Conservation (phyloP, 64 coral and sea anemone species). For the Pocillopora damicornis region DNA sequence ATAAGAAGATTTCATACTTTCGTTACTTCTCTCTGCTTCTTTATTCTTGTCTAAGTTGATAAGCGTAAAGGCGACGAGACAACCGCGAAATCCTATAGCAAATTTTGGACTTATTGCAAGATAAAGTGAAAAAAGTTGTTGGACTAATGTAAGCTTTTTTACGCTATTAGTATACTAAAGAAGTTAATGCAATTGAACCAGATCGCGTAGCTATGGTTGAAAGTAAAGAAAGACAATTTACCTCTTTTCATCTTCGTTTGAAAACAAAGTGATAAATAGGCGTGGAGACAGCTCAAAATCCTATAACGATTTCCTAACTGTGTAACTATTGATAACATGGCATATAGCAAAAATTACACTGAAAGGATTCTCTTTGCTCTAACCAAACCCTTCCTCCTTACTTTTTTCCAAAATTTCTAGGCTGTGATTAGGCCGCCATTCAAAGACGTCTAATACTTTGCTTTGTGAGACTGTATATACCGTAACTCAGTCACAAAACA, state of each 20-base stretch:
- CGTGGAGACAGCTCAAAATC: not conserved
- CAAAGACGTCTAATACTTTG: not conserved
- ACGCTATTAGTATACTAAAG: too few relatives aligned
- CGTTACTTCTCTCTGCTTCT: not conserved
- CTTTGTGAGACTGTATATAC: not conserved
- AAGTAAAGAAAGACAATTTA: too few relatives aligned
- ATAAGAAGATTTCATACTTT: slow-evolving; percentile 2
- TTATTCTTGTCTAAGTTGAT: not conserved
- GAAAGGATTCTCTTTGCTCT: too few relatives aligned
- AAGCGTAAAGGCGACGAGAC: not conserved
- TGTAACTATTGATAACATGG: not conserved
- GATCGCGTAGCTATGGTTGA: too few relatives aligned
- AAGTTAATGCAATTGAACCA: too few relatives aligned
- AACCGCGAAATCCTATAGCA: not conserved
- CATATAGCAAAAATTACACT: too few relatives aligned
- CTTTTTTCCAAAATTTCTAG: not conserved
- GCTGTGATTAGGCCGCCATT: too few relatives aligned
- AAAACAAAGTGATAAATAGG: too few relatives aligned
- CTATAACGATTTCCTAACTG: slow-evolving; percentile 5
- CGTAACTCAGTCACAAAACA: not conserved
- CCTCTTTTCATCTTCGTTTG: too few relatives aligned
- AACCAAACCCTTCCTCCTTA: too few relatives aligned
- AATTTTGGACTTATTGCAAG: not conserved
- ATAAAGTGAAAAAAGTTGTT: too few relatives aligned
- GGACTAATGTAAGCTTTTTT: too few relatives aligned